These are phyloP conservation scores for Clostera curtula DNA, from an alignment of 2,888 invertebrate genomes.

Conservation along the genomic window DNA sequence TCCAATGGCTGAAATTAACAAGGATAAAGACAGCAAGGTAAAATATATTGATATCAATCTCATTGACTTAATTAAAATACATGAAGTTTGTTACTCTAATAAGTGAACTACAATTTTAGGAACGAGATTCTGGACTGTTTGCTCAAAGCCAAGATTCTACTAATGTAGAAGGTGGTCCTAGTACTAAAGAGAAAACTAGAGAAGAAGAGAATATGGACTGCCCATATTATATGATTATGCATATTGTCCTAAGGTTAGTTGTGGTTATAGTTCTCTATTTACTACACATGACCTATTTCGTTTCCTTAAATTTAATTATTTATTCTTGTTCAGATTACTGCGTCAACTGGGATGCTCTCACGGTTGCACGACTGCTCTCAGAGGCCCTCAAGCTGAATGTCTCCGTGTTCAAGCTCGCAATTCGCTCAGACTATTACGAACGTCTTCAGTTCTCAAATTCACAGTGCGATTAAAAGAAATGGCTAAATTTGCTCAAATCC, in stretches of 20 bases:
- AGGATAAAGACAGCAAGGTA: slow-evolving; percentile 59
- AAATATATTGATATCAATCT: slow-evolving; percentile 2
- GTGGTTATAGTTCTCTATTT: neutral
- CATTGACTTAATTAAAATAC: neutral
- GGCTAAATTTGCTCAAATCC: slow-evolving; percentile 84
- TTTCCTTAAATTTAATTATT: too few relatives aligned
- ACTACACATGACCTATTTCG: too few relatives aligned
- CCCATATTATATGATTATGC: slow-evolving; percentile 83
- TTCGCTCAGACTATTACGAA: slow-evolving; percentile 82
- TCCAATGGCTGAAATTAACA: slow-evolving; percentile 51
- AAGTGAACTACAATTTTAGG: slow-evolving; percentile 27
- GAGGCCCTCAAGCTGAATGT: slow-evolving; percentile 93
- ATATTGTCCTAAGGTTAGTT: slow-evolving; percentile 78
- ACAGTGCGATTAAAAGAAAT: slow-evolving; percentile 79
- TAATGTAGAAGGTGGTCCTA: slow-evolving; percentile 60
- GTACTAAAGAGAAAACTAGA: slow-evolving; percentile 48
- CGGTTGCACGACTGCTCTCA: slow-evolving; percentile 90
- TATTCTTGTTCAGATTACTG: slow-evolving; percentile 82
- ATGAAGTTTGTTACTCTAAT: neutral
- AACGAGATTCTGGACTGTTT: slow-evolving; percentile 63
- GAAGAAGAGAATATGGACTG: slow-evolving; percentile 69
- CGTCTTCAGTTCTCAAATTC: slow-evolving; percentile 68
- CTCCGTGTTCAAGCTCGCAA: slow-evolving; percentile 86
- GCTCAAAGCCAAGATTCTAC: slow-evolving; percentile 69
- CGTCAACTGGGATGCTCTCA: slow-evolving; percentile 94